Evolutionary conservation across 2,797 vertebrate species (phyloP).

Genomic region (Mormyrus proboscirostris): DNA sequence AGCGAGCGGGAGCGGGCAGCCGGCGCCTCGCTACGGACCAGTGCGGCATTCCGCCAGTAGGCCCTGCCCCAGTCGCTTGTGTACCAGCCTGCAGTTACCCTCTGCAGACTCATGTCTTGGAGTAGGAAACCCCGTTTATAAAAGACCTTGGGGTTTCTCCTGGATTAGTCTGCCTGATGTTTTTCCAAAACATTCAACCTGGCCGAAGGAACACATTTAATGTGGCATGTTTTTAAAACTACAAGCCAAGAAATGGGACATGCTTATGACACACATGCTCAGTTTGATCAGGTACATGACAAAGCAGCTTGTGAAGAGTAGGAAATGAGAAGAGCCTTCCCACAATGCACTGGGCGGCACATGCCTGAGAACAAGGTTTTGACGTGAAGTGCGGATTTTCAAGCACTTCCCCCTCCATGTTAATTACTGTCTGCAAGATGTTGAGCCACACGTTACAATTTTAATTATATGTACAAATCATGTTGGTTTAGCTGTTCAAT

Average conservation of each 20-base stretch:
- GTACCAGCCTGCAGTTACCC: not conserved
- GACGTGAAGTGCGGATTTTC: not conserved
- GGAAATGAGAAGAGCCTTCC: not conserved
- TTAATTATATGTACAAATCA: not conserved
- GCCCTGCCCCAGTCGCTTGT: not conserved
- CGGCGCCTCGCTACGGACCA: conserved; percentile 54
- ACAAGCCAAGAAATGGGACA: not conserved
- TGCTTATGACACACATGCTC: not conserved
- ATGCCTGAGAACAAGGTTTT: not conserved
- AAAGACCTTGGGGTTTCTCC: not conserved
- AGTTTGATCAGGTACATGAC: not conserved
- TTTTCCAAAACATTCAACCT: not conserved
- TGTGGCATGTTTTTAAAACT: not conserved
- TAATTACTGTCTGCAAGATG: not conserved
- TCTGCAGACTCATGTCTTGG: not conserved
- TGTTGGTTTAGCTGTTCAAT: not conserved
- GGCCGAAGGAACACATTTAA: not conserved
- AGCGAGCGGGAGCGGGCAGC: conserved; percentile 78
- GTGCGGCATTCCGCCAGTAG: conserved; percentile 53
- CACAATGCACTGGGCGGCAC: not conserved
- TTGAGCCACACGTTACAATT: not conserved
- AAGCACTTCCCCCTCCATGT: not conserved
- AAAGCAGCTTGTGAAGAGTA: not conserved
- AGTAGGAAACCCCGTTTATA: not conserved
- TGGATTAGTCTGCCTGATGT: not conserved